Base-by-base conservation (phyloP, 2,888 invertebrate species). In the Augochlorella aurata region DNA sequence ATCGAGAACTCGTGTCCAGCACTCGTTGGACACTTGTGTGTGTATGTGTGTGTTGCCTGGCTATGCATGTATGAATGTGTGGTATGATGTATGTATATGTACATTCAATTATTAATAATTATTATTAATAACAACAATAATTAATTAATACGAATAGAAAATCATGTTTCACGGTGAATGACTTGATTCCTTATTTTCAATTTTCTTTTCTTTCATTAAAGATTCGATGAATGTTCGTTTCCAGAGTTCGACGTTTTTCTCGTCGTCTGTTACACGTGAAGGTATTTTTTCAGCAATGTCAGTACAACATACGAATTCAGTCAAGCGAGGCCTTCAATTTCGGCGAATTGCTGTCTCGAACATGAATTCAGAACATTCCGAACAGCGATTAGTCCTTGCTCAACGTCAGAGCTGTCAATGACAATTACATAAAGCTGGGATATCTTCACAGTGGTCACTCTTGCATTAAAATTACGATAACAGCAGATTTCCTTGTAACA, bases 81-180 rank as follows among this genome's bases (percentile, higher is more conserved):
- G 89, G 90, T 91, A 90, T 91, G 90, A 89, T 90, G 91, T 92
- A 91, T 93, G 91, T 92, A 91, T 93, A 93, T 93, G 91, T 93
- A 93, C 93, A 93, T 93, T 93, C 90, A 93, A 91, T 93, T 93
- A 92, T 92, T 93, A 93, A 92, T 93, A 91, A 93, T 93, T 91
- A 93, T 92, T 92, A 93, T 91, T 92, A 93, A 93, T 92, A 93
- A 93, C 93, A 93, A 93, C 92, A 92, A 93, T 93, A 92, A 92
- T 92, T 90, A 92, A 92, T 91, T 92, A 92, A 91, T 93, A 93
- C 91, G 90, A 92, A 93, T 93, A 93, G 89, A 93, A 93, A 93
- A 93, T 93, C 92, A 91, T 93, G 89, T 90, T 91, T 92, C 89
- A 92, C 89, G 90, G 90, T 89, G 90, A 92, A 92, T 93, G 91